Evolutionary conservation across 2,888 invertebrate genomes (phyloP).

Genomic region (Lycaena phlaeas): DNA sequence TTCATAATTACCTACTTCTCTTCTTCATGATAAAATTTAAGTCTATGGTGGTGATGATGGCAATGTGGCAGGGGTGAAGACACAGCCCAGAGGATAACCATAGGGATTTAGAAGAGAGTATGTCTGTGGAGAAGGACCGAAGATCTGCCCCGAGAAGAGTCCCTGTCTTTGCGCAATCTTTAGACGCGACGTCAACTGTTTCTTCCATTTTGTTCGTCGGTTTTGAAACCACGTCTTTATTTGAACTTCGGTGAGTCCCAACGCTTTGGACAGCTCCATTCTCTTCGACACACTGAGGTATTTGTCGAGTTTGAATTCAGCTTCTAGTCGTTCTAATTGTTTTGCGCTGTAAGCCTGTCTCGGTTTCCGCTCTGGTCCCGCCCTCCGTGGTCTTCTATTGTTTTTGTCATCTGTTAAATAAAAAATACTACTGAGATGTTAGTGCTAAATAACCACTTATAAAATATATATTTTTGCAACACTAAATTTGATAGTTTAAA

Average conservation of each 20-base stretch:
- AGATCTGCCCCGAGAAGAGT: conserved; percentile 79
- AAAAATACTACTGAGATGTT: too few relatives aligned
- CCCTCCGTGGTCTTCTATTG: conserved; percentile 85
- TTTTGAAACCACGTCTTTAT: conserved; percentile 99
- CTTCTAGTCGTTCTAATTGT: conserved; percentile 91
- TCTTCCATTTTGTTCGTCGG: conserved; percentile 97
- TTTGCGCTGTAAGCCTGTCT: conserved; percentile 97
- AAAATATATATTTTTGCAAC: too few relatives aligned
- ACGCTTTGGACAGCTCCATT: conserved; percentile 91
- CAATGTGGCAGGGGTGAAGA: conserved; percentile 71
- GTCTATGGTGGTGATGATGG: conserved; percentile 50
- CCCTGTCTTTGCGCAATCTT: conserved; percentile 92
- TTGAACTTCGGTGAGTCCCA: conserved; percentile 94
- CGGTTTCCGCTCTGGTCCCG: conserved; percentile 93
- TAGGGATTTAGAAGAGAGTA: conserved; percentile 77
- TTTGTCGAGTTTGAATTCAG: conserved; percentile 96
- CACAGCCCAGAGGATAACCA: conserved; percentile 74
- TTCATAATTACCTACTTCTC: too few relatives aligned
- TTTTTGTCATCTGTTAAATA: conserved; percentile 81
- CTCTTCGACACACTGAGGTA: conserved; percentile 96
- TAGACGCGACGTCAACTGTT: conserved; percentile 91
- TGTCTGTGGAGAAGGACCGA: conserved; percentile 73
- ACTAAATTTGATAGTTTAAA: too few relatives aligned
- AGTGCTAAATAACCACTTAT: too few relatives aligned
- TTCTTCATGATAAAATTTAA: too few relatives aligned